These are phyloP conservation scores for Heliconius cydno DNA, from an alignment of 2,888 invertebrate species.

Conservation along the genomic window DNA sequence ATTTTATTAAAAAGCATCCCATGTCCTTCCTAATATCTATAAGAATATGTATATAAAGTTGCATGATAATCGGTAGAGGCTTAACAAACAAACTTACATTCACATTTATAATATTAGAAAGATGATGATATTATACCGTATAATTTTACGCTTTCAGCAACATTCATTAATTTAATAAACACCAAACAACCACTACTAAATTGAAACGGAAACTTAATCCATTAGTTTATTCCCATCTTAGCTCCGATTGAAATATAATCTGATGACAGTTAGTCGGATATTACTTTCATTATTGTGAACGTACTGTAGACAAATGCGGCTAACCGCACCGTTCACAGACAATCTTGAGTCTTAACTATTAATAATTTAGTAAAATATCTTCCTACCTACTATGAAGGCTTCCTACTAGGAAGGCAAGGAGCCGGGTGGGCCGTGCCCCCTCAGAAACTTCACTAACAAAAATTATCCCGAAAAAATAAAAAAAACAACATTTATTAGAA, in stretches of 20 bases:
- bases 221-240: slow-evolving; percentile 26
- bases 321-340: slow-evolving; percentile 34
- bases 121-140: neutral
- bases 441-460: no score
- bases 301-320: slow-evolving; percentile 31
- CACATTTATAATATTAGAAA: no score
- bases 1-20: no score
- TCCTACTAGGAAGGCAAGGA: no score
- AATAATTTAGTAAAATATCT: slow-evolving; percentile 28
- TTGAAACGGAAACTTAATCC: slow-evolving; percentile 27
- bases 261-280: slow-evolving; percentile 30
- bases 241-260: slow-evolving; percentile 39
- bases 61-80: no score
- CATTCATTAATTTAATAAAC: slow-evolving; percentile 18
- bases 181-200: slow-evolving; percentile 21
- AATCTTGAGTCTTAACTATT: slow-evolving; percentile 29
- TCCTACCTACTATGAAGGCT: neutral
- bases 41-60: no score
- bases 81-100: no score
- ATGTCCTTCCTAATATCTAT: no score
- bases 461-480: no score
- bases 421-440: no score
- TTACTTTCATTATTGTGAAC: slow-evolving; percentile 36
- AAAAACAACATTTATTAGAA: no score
- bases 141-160: slow-evolving; percentile 3